These are phyloP conservation scores for Spheniscus humboldti DNA, from an alignment of 2,797 vertebrate genomes.

Conservation along the genomic window DNA sequence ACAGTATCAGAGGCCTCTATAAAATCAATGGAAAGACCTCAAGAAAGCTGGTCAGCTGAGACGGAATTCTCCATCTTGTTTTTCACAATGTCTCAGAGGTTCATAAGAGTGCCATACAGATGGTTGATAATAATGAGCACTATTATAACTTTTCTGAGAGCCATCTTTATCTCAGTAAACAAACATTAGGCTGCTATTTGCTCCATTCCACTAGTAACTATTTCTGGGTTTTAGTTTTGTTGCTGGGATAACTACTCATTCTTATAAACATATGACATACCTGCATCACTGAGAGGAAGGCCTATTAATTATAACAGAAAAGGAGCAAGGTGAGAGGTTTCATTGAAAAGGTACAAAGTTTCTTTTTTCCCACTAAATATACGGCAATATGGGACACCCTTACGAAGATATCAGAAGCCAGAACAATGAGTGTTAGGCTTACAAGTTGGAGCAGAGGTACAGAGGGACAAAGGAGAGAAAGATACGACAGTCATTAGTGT, in stretches of 20 bases:
- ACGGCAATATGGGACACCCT: not conserved
- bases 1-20: not conserved
- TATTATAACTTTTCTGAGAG: not conserved
- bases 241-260: not conserved
- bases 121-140: not conserved
- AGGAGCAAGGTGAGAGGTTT: not conserved
- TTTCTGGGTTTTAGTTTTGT: not conserved
- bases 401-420: not conserved
- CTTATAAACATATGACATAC: not conserved
- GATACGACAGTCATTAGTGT: not conserved
- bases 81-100: not conserved
- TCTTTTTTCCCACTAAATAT: not conserved
- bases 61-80: not conserved
- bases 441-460: not conserved
- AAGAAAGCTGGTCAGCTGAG: not conserved
- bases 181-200: not conserved
- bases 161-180: not conserved
- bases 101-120: not conserved
- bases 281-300: not conserved
- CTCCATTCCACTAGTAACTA: not conserved
- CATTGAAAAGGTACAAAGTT: not conserved
- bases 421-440: not conserved
- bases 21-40: not conserved
- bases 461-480: not conserved
- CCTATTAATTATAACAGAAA: not conserved